Evolutionary conservation across 2,888 invertebrate genomes (phyloP), one percentile per base, ranked within the genome.

Genomic region (Plebejus melissa): DNA sequence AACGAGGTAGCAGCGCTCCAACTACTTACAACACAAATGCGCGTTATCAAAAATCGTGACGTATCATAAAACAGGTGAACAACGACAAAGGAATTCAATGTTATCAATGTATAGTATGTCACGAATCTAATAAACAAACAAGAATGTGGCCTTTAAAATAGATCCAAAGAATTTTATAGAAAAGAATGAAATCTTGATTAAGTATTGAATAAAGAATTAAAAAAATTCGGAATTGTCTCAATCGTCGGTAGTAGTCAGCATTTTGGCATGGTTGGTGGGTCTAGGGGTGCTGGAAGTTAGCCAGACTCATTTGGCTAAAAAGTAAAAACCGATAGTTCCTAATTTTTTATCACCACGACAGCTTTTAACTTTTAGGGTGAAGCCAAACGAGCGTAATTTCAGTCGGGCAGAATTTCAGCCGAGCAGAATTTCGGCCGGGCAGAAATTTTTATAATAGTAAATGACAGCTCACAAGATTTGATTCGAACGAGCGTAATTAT

Each of bases 31-130:
- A 60, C 60, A n/a, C 11, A 50, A 54, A 54, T 72, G 38, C 60
- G n/a, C 41, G 32, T 60, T 74, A 32, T 16, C 32, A 58, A 1
- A 71, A 71, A 32, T 28, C 72, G 72, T 72, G 72, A 32, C 72
- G 32, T 72, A 72, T 54, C 54, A 72, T 16, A 32, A 32, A 72
- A 46, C 71, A 46, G 71, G 71, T 71, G 46, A 71, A 50, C 46
- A 72, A 72, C 50, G 50, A 72, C 72, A 72, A 72, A 72, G 72
- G 54, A 72, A 72, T 72, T 50, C 54, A 65, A 65, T 36, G 72
- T 72, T 72, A 72, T 72, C 75, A 72, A 74, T 75, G 75, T 75
- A 75, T 75, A 70, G 75, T 70, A 71, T 58, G 46, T 60, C 28
- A 75, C 22, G 57, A 50, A 69, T 70, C 38, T 54, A 70, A 41